Conservation (phyloP, 2,888 invertebrate genomes). For the Zaprionus lineosus region DNA sequence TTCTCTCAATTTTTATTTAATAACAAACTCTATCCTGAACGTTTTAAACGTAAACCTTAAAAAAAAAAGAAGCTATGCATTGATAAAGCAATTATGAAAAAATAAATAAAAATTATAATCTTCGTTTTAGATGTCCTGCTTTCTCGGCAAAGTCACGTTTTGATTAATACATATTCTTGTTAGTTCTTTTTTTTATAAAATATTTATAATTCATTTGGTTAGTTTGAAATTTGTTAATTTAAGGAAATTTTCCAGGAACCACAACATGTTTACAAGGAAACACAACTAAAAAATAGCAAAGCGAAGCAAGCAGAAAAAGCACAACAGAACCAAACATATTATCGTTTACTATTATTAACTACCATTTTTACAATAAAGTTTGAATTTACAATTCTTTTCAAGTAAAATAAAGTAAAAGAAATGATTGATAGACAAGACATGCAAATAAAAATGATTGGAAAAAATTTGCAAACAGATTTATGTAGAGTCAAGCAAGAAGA, state of each 20-base stretch:
- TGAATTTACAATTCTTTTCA: background rate
- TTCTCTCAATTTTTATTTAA: no score
- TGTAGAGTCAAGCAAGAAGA: constrained; percentile 2
- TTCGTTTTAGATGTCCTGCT: constrained; percentile 78
- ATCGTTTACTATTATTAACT: no score
- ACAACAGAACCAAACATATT: constrained; percentile 20
- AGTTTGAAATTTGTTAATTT: constrained; percentile 52
- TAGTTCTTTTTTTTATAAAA: constrained; percentile 32
- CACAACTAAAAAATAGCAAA: constrained; percentile 37
- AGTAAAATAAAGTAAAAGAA: background rate
- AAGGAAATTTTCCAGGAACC: constrained; percentile 62
- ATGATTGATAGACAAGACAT: constrained; percentile 14
- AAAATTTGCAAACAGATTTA: constrained; percentile 1
- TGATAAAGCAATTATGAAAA: constrained; percentile 47
- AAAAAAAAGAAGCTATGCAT: constrained; percentile 35
- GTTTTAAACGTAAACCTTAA: constrained; percentile 21
- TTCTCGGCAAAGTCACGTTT: constrained; percentile 80
- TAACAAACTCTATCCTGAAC: no score
- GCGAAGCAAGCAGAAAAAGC: constrained; percentile 43
- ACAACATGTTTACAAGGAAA: constrained; percentile 66
- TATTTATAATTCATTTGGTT: constrained; percentile 48
- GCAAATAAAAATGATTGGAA: constrained; percentile 26
- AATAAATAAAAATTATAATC: constrained; percentile 27
- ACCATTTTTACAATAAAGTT: background rate
- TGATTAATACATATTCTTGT: constrained; percentile 24